Evolutionary conservation across 2,888 invertebrate species (phyloP).

Genomic region (Aspidiotus destructor): DNA sequence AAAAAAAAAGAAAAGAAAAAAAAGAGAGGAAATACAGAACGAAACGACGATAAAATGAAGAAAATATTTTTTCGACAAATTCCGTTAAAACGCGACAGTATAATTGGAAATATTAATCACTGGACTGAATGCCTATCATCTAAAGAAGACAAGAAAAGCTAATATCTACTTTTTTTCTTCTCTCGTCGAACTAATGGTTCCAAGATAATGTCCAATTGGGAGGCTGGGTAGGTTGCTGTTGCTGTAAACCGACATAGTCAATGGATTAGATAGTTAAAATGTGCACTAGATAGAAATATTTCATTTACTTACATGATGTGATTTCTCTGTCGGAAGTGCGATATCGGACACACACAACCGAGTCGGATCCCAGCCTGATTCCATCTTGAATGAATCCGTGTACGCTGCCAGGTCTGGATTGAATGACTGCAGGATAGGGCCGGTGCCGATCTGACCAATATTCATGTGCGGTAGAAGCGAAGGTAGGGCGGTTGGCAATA

Average conservation of each 20-base stretch:
- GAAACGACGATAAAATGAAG: not conserved
- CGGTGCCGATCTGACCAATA: slow-evolving; percentile 23
- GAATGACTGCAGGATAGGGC: slow-evolving; percentile 24
- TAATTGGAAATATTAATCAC: slow-evolving; percentile 12
- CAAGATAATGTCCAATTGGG: slow-evolving; percentile 28
- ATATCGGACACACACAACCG: slow-evolving; percentile 39
- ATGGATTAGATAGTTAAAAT: not conserved
- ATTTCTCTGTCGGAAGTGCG: slow-evolving; percentile 35
- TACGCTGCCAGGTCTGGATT: slow-evolving; percentile 21
- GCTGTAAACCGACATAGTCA: not conserved
- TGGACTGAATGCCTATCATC: not conserved
- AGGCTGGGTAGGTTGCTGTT: slow-evolving; percentile 17
- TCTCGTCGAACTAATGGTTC: slow-evolving; percentile 22
- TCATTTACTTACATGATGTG: slow-evolving; percentile 24
- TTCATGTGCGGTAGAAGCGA: slow-evolving; percentile 27
- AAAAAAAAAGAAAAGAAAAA: slow-evolving; percentile 7
- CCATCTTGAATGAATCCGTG: slow-evolving; percentile 26
- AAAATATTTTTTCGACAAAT: slow-evolving; percentile 11
- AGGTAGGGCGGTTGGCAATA: slow-evolving; percentile 18
- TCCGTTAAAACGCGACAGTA: slow-evolving; percentile 11
- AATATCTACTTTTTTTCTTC: slow-evolving; percentile 11
- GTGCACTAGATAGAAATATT: not conserved
- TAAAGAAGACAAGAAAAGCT: slow-evolving; percentile 1
- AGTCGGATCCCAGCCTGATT: slow-evolving; percentile 33
- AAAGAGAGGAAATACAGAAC: too few relatives aligned